A percentile compares a stretch with the other conserved stretches of the same genome.
phyloP scores from a whole-genome alignment of 2,888 invertebrate genomes.

The Diplolepis rosae region DNA sequence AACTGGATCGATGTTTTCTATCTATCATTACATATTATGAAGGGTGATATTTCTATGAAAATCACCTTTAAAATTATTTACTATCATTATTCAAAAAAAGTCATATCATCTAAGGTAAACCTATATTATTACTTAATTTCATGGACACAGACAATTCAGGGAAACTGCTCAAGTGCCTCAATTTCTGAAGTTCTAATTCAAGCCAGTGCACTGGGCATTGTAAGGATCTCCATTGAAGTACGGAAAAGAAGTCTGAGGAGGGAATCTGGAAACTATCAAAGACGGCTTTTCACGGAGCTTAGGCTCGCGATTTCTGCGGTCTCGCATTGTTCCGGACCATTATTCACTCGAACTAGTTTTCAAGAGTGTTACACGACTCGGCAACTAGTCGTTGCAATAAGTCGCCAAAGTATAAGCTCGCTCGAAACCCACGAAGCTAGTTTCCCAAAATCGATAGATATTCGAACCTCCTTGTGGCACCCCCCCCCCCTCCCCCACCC shows the following conservation, averaged over 20 bases:
- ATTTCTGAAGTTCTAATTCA: not conserved
- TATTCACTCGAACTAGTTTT: conserved; percentile 64
- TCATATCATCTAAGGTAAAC: no score
- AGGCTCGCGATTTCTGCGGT: conserved; percentile 19
- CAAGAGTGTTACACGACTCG: conserved; percentile 48
- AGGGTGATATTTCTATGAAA: no score
- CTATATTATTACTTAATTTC: no score
- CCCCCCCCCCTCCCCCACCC: conserved; percentile 32
- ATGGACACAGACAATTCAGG: no score
- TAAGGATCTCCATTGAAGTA: conserved; percentile 1
- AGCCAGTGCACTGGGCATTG: not conserved
- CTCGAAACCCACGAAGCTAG: conserved; percentile 25
- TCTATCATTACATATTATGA: no score
- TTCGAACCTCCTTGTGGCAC: conserved; percentile 51
- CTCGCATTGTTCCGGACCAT: conserved; percentile 60
- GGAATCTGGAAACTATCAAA: conserved; percentile 24
- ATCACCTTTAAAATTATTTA: no score
- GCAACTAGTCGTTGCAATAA: conserved; percentile 30
- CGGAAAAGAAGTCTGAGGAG: not conserved
- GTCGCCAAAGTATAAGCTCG: conserved; percentile 28
- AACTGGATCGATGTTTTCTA: no score
- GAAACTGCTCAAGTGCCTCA: not conserved
- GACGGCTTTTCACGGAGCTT: conserved; percentile 29
- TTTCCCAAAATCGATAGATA: conserved; percentile 54
- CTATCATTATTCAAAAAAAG: no score